Evolutionary conservation across 2,113 vertebrate species (phyloP), one percentile per base, ranked within the genome.

Genomic region (Corythoichthys intestinalis): DNA sequence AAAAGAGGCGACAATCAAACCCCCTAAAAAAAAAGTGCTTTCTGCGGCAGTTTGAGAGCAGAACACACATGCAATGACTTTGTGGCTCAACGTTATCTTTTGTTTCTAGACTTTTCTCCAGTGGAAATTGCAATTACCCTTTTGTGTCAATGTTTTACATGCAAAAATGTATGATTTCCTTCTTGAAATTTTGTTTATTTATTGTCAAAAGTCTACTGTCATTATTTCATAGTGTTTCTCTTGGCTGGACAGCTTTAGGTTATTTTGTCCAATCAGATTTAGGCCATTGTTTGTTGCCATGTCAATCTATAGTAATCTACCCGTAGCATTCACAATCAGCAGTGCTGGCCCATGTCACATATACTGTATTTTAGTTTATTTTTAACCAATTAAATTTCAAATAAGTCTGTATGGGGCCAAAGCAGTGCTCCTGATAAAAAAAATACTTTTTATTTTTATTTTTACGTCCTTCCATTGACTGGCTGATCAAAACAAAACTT

Each of bases 1-100:
- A 72, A 71, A 71, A 62, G 54, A 35, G 66, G 73, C 65, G 72
- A 73, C 72, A 72, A 67, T 82, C 77, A 66, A 44, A 44, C 41
- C 41, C 41, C 69, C 69, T 49, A 0, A 15, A 50, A 50, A 74
- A 62, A 79, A 87, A 91, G 8, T 65, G 80, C 72, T 60, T 20
- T 59, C 70, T 67, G 35, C 84, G 69, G 83, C 86, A 80, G 13
- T 87, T 89, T 80, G 17, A 75, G 66, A 79, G 73, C 76, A 67
- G 70, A 71, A 20, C n/a, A 44, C 70, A 72, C 82, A 80, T 69
- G 78, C 38, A 84, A 81, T 79, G 80, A 72, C 57, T 41, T 52
- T 48, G 46, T 66, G 48, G 78, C 74, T 72, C 67, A 74, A 71
- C 67, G 65, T 67, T 76, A 77, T 87, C 78, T 67, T 15, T 70